These are phyloP conservation scores for Neolamprologus devosi DNA, from an alignment of 2,113 vertebrate species.

Conservation along the genomic window DNA sequence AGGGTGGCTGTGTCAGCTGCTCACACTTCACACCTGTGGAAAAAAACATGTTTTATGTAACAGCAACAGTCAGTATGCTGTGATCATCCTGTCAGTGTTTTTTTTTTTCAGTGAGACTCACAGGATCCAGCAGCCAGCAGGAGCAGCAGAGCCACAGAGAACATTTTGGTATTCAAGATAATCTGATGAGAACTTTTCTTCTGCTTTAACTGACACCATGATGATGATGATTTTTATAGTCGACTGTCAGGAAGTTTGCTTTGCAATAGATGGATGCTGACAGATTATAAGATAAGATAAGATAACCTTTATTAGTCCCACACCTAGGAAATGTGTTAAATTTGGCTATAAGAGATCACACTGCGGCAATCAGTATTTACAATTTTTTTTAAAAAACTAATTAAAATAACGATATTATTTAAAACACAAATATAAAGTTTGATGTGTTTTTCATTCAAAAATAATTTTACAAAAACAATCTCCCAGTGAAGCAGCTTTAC, in stretches of 20 bases:
- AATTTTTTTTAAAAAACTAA: background rate
- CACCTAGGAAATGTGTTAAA: no score
- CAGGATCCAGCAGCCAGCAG: background rate
- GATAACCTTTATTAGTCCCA: no score
- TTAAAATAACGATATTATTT: background rate
- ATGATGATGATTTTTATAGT: no score
- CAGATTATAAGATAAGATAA: background rate
- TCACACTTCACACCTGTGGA: no score
- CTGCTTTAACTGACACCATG: no score
- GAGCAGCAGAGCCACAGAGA: fast-evolving
- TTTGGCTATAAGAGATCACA: background rate
- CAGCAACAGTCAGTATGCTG: fast-evolving
- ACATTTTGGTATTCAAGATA: background rate
- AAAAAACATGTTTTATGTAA: no score
- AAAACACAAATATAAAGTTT: fast-evolving
- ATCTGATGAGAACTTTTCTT: background rate
- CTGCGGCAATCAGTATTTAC: background rate
- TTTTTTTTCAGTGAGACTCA: fast-evolving
- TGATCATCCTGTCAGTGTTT: fast-evolving
- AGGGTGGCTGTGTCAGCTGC: fast-evolving
- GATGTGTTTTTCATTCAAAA: background rate
- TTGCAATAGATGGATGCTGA: background rate
- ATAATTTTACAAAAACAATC: background rate
- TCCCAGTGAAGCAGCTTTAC: fast-evolving
- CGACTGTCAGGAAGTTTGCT: no score